Base-by-base conservation (phyloP, 2,888 invertebrate species). In the Pyrrhosoma nymphula region DNA sequence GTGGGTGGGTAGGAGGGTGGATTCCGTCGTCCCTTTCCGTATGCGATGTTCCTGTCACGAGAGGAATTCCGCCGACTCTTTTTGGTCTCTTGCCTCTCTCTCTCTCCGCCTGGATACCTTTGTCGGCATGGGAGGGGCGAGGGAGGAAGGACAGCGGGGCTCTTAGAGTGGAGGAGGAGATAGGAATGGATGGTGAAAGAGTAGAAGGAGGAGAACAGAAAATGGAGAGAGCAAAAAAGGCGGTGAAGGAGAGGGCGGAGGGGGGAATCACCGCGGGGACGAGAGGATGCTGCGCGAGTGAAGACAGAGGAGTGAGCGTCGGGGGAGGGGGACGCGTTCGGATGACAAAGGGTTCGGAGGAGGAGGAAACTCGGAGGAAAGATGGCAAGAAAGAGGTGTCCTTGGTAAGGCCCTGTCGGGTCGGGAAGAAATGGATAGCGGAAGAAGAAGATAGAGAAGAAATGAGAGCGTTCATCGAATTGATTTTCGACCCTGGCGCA, bases 11-110 rank as follows among this genome's bases (percentile, higher is more conserved):
- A 14, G 10, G n/a, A 26, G 89, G 47, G 56, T 55, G 89, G 56
- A 89, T 89, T 55, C 89, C 89, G 39, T 89, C 89, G 26, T 47
- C 89, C 89, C 89, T 89, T 89, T 89, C 89, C 89, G 89, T 89
- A 89, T 89, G 56, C 89, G 89, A 89, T 89, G 89, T 89, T 89
- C 56, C 89, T 89, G 89, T 89, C 89, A 89, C 89, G 89, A 55
- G 55, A 89, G 89, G 89, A 89, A 89, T 89, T 89, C 89, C 89
- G 47, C 89, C 89, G 47, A 56, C 26, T 60, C 60, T 47, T 89
- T 89, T 89, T 89, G 56, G 39, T 88, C 47, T n/a, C n/a, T n/a
- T n/a, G 35, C 47, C 88, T 47, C 23, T 8, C 47, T 47, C 47
- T 47, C 60, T 60, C 55, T 89, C 55, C 14, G 56, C 82, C 82